Conservation (phyloP, 30 jellyfish, hydroid and myxozoan species). For the Morbakka virulenta region DNA sequence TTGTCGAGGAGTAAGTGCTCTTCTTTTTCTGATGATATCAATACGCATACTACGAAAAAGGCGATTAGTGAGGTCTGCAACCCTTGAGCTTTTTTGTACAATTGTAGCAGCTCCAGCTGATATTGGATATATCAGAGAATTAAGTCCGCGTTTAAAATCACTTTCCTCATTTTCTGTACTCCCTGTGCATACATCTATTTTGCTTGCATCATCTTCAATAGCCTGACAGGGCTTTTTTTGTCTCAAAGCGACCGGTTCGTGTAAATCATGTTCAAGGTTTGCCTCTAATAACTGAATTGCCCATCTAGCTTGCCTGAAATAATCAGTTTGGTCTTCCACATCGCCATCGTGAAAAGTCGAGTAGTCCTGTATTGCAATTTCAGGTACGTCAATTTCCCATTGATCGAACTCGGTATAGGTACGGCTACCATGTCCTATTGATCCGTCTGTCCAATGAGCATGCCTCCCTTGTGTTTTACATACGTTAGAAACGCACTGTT, state of each 20-base stretch:
- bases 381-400: not conserved
- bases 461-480: not conserved
- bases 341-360: not conserved
- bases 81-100: conserved; percentile 56
- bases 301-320: not conserved
- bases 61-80: conserved; percentile 63
- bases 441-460: not conserved
- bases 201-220: not conserved
- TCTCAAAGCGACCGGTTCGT: not conserved
- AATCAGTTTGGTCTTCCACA: not conserved
- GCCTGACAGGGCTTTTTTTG: not conserved
- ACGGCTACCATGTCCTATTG: not conserved
- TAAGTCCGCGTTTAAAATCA: conserved; percentile 20
- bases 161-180: not conserved
- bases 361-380: not conserved
- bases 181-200: not conserved
- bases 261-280: not conserved
- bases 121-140: conserved; percentile 48
- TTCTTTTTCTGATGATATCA: conserved; percentile 12
- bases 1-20: not conserved
- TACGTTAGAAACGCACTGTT: not conserved
- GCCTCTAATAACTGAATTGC: not conserved
- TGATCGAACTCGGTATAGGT: not conserved
- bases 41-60: conserved; percentile 50
- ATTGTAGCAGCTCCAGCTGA: conserved; percentile 78